phyloP scores from a whole-genome alignment of 1,140 invertebrate species.

The Cepaea nemoralis region DNA sequence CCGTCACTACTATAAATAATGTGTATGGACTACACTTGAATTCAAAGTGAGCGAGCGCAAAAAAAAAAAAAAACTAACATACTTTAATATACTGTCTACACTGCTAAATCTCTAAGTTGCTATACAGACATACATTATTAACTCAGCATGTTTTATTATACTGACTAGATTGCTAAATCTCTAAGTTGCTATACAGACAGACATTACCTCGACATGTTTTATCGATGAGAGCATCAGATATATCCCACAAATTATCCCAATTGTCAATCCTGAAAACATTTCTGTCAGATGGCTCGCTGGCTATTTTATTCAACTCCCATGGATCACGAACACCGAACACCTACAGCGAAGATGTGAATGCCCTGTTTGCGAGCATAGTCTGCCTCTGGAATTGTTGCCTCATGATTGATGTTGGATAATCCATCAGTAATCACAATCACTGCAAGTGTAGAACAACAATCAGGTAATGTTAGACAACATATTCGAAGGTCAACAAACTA shows the following conservation, averaged over 20 bases:
- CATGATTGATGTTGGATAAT: constrained; percentile 60
- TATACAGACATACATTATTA: no score
- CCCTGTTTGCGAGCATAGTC: constrained; percentile 50
- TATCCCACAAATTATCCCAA: constrained; percentile 49
- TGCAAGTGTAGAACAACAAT: constrained; percentile 40
- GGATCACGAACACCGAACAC: constrained; percentile 57
- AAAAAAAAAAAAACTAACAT: no score
- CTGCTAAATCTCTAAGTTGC: no score
- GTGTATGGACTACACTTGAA: no score
- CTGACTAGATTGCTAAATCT: no score
- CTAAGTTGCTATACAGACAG: no score
- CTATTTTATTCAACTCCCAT: constrained; percentile 58
- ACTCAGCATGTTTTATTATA: no score
- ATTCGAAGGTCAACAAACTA: no score
- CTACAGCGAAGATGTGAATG: constrained; percentile 62
- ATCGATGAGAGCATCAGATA: constrained; percentile 53
- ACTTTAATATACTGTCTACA: no score
- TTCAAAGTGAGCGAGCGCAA: no score
- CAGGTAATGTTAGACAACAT: no score
- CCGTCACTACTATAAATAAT: no score
- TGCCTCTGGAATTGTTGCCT: constrained; percentile 60
- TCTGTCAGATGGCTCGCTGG: constrained; percentile 51
- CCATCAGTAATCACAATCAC: constrained; percentile 67
- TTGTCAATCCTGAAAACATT: constrained; percentile 55
- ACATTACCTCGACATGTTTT: constrained; percentile 55